Conservation (phyloP, 1,140 invertebrate species). For the Drosophila nebulosa region DNA sequence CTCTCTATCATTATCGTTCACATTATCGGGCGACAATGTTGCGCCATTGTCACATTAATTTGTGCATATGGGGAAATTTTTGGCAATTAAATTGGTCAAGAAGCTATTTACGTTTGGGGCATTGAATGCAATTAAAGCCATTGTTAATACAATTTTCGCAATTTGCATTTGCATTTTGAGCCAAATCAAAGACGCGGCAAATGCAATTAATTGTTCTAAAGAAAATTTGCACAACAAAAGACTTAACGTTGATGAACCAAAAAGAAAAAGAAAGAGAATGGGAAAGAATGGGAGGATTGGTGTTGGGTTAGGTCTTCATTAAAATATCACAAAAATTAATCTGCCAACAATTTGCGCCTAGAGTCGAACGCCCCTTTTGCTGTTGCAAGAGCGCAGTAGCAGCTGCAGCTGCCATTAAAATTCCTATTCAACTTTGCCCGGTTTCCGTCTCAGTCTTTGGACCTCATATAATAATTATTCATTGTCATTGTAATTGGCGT, state of each 20-base stretch:
- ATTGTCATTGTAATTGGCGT: conserved; percentile 78
- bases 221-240: conserved; percentile 65
- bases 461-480: conserved; percentile 69
- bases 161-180: conserved; percentile 62
- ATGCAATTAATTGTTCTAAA: conserved; percentile 19
- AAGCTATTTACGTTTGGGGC: conserved; percentile 51
- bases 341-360: conserved; percentile 37
- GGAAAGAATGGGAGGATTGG: background rate
- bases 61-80: conserved; percentile 69
- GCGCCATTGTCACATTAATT: conserved; percentile 64
- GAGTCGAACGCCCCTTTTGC: no score
- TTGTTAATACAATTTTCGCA: conserved; percentile 50
- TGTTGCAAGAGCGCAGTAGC: conserved; percentile 35
- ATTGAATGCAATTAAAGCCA: conserved; percentile 59
- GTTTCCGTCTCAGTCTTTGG: conserved; percentile 47
- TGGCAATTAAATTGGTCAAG: conserved; percentile 60
- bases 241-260: background rate
- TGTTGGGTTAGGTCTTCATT: conserved; percentile 45
- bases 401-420: conserved; percentile 64
- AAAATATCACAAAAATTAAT: conserved; percentile 53
- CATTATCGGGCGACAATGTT: conserved; percentile 40
- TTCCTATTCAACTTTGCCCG: conserved; percentile 37
- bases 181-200: conserved; percentile 6
- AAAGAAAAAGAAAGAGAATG: conserved; percentile 9
- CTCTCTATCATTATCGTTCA: conserved; percentile 46